Evolutionary conservation across 2,888 invertebrate species (phyloP), one percentile per base, ranked within the genome.

Genomic region (Pollenia griseotomentosa): DNA sequence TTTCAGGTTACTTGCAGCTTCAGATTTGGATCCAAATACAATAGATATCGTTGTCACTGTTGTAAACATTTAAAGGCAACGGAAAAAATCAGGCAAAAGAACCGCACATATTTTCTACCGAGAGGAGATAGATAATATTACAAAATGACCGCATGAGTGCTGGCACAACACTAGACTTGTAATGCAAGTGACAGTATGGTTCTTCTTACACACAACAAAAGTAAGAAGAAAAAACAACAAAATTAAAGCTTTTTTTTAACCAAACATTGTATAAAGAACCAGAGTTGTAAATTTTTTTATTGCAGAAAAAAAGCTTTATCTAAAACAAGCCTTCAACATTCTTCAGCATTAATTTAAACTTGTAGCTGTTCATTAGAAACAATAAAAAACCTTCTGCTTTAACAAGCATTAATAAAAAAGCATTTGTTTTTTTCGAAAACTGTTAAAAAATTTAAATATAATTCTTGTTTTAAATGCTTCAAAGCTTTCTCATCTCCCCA

Each of bases 121-220:
- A 70, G 66, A 74, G 48, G 46, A 88, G 59, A 78, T 81, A 88
- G 59, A 78, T 81, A 85, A 80, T 65, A 61, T 81, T 85, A 74
- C 85, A 85, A 89, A 89, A 91, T 91, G 91, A 91, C 92, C 91
- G 91, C 92, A 90, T 91, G 91, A 90, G 90, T 90, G 92, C 91
- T 92, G 90, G 91, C 90, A 90, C 91, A 91, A 91, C 91, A 92
- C 92, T 92, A 92, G 92, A 90, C 88, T 88, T 90, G 80, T 88
- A 89, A 42, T 40, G 59, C 51, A 88, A 89, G 88, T 89, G 88
- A 88, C 88, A 89, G 89, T 88, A 88, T 88, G 89, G 88, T 59
- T 78, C 57, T 66, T 73, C n/a, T 44, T 23, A 42, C 16, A 23
- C 57, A 73, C 10, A 71, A 44, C 53, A 40, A 42, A 42, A 53